These are phyloP conservation scores for Atta texana DNA, from an alignment of 1,140 invertebrate species.

Conservation along the genomic window DNA sequence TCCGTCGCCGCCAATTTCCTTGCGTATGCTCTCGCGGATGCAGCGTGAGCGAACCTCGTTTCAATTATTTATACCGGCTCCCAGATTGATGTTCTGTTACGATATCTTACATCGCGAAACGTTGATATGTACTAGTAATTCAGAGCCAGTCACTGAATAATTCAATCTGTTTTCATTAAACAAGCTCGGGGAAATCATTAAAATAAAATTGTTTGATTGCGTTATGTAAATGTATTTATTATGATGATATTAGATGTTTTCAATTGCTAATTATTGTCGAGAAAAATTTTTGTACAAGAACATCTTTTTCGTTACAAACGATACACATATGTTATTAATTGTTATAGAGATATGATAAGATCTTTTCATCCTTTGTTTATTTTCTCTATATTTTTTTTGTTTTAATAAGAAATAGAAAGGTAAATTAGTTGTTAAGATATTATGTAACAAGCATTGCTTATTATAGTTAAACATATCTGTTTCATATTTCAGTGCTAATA, in stretches of 20 bases:
- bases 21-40: not conserved
- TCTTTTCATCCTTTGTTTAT: not conserved
- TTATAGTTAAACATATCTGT: slow-evolving; percentile 32
- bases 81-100: not conserved
- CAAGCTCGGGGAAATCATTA: not conserved
- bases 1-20: not conserved
- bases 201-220: not conserved
- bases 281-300: not conserved
- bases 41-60: not conserved
- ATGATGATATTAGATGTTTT: not conserved
- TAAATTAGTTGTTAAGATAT: slow-evolving; percentile 15
- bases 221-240: not conserved
- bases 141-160: not conserved
- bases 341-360: slow-evolving; percentile 21
- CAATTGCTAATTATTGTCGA: not conserved
- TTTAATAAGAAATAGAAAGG: slow-evolving; percentile 1
- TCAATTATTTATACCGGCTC: slow-evolving; percentile 12
- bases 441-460: not conserved
- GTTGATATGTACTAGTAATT: not conserved
- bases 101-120: slow-evolving; percentile 15
- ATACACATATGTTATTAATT: not conserved
- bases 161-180: not conserved
- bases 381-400: not conserved
- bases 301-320: not conserved
- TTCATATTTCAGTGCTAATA: slow-evolving; percentile 66